These are phyloP conservation scores for Phodopus roborovskii DNA, from an alignment of 2,113 vertebrate species.

Conservation along the genomic window DNA sequence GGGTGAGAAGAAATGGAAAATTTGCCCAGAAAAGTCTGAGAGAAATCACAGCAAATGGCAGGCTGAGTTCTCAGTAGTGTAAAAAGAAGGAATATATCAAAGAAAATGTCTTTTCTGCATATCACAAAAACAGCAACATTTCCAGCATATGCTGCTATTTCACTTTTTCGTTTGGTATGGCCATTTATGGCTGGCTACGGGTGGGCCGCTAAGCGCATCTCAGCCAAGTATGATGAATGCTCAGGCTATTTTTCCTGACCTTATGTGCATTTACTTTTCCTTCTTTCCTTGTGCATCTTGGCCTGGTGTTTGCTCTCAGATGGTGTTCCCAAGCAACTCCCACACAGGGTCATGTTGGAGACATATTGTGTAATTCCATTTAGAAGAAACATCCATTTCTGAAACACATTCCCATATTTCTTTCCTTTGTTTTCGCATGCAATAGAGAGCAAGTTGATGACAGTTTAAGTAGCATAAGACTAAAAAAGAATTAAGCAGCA, in stretches of 20 bases:
- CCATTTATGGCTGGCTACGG: constrained; percentile 61
- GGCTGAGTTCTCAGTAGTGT: constrained; percentile 31
- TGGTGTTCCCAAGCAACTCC: not conserved
- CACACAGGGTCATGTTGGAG: not conserved
- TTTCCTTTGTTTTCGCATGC: constrained; percentile 33
- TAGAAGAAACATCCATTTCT: constrained; percentile 29
- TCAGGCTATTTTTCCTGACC: constrained; percentile 74
- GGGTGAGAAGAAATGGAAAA: constrained; percentile 77
- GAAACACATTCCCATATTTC: constrained; percentile 33
- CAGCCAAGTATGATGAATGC: constrained; percentile 75
- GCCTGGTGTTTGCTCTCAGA: constrained; percentile 40
- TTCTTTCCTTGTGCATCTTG: not conserved
- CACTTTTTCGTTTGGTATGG: constrained; percentile 68
- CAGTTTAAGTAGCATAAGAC: constrained; percentile 21
- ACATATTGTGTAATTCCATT: not conserved
- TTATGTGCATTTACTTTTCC: constrained; percentile 49
- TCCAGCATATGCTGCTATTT: constrained; percentile 77
- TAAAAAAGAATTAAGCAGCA: constrained; percentile 27
- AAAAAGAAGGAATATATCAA: constrained; percentile 46
- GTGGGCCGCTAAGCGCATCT: constrained; percentile 47
- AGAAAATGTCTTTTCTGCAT: constrained; percentile 74
- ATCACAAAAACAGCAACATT: constrained; percentile 71
- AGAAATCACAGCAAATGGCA: constrained; percentile 67
- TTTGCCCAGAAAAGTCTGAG: constrained; percentile 74
- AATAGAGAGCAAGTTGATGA: not conserved